These are phyloP conservation scores for Epinotia brunnichana DNA, from an alignment of 2,888 invertebrate species.

Conservation along the genomic window DNA sequence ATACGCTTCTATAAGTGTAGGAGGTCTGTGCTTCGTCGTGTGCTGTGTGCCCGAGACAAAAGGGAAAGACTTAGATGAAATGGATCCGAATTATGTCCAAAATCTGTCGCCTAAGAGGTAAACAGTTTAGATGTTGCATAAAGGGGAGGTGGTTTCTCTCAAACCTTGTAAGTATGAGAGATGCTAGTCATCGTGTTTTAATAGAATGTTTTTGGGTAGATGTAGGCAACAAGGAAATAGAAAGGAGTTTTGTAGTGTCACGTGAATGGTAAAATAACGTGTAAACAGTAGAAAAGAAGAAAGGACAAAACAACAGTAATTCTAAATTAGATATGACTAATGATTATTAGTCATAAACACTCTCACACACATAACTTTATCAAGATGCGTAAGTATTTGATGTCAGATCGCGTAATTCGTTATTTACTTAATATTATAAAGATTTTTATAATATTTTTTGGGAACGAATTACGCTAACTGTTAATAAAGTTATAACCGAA, in stretches of 20 bases:
- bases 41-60: conserved; percentile 96
- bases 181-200: conserved; percentile 12
- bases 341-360: too few relatives aligned
- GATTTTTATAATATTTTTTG: too few relatives aligned
- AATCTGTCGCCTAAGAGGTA: conserved; percentile 78
- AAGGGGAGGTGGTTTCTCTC: conserved; percentile 5
- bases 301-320: neutral
- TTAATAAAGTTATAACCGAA: neutral
- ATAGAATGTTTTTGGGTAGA: conserved; percentile 39
- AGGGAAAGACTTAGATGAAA: conserved; percentile 94
- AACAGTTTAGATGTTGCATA: conserved; percentile 45
- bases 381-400: too few relatives aligned
- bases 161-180: neutral
- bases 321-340: conserved; percentile 5
- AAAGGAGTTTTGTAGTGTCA: conserved; percentile 20
- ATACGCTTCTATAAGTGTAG: conserved; percentile 91
- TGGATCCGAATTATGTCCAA: conserved; percentile 88
- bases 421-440: too few relatives aligned
- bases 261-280: neutral
- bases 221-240: conserved; percentile 30
- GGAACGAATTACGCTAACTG: neutral
- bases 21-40: conserved; percentile 92
- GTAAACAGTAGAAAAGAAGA: neutral
- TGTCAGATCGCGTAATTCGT: too few relatives aligned
- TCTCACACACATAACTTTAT: too few relatives aligned